Evolutionary conservation across 2,113 vertebrate species (phyloP), one percentile per base, ranked within the genome.

Genomic region (Carettochelys insculpta): DNA sequence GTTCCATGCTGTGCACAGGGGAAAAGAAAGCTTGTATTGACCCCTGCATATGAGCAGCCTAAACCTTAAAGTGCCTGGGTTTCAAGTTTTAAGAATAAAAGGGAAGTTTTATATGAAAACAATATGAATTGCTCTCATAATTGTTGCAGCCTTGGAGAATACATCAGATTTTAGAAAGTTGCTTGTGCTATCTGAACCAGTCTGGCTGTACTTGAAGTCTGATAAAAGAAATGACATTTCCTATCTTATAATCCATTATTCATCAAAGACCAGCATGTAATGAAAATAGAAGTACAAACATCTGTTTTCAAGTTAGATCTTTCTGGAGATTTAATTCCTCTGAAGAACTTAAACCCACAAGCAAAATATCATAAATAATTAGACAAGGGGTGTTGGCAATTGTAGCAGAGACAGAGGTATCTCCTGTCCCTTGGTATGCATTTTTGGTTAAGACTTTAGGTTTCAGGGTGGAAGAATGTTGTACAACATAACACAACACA

Each of bases 201-300:
- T 11, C 80, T 77, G 56, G 27, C 43, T 92, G 12, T 52, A 11
- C 50, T 85, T 87, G 58, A 90, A 93, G 65, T 75, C 34, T 77
- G 90, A 83, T 86, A 91, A 91, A 93, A 91, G 82, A 95, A 94
- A 94, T 80, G 3, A 58, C 80, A 93, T 94, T 96, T 95, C 82
- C 85, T 91, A 54, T 94, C 90, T 80, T 90, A 89, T 85, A 83
- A 94, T 83, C 68, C 88, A 94, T 95, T 94, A 94, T 87, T 96
- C 91, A 88, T 90, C 84, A 79, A 95, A 96, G 92, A 11, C 14
- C 53, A 78, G 38, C 41, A 73, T 4, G 5, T 85, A 92, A 82
- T 92, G 77, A 89, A 93, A 94, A 87, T 77, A 93, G 92, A 95
- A 90, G 41, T 90, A 58, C 58, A 89, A 93, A 93, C 92, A 88